These are phyloP conservation scores for Sigmodon hispidus DNA, from an alignment of 2,113 vertebrate genomes.

Conservation along the genomic window DNA sequence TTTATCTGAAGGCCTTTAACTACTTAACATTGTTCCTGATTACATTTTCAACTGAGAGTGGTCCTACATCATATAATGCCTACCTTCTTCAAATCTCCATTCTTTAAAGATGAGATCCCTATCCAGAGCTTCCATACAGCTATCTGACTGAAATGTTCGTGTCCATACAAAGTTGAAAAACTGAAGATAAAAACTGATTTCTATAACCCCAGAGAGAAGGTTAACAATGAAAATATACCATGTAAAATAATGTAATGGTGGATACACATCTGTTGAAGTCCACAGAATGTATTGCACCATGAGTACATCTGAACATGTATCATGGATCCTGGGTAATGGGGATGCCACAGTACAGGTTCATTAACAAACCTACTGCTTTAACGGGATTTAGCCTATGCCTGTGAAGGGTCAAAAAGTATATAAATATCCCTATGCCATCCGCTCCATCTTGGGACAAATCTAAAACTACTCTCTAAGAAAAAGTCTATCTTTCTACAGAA, in stretches of 20 bases:
- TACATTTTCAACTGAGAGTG: not conserved
- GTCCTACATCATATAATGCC: not conserved
- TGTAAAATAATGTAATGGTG: not conserved
- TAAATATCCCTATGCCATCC: not conserved
- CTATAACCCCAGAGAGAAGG: not conserved
- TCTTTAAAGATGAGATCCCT: not conserved
- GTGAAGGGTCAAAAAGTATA: fast-evolving
- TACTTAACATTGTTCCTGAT: not conserved
- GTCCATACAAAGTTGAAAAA: not conserved
- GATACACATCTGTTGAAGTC: not conserved
- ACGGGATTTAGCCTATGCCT: not conserved
- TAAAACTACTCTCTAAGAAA: not conserved
- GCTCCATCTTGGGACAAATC: not conserved
- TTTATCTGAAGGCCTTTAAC: slow-evolving; percentile 11
- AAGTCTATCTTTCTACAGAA: not conserved
- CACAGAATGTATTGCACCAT: not conserved
- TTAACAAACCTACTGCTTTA: not conserved
- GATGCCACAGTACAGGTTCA: not conserved
- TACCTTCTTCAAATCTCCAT: not conserved
- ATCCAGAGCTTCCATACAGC: not conserved
- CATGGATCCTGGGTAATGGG: not conserved
- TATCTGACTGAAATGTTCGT: not conserved
- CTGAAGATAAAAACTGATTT: not conserved
- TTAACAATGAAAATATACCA: not conserved
- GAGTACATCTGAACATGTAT: not conserved